phyloP scores from a whole-genome alignment of 2,113 vertebrate species.

The Steatornis caripensis region DNA sequence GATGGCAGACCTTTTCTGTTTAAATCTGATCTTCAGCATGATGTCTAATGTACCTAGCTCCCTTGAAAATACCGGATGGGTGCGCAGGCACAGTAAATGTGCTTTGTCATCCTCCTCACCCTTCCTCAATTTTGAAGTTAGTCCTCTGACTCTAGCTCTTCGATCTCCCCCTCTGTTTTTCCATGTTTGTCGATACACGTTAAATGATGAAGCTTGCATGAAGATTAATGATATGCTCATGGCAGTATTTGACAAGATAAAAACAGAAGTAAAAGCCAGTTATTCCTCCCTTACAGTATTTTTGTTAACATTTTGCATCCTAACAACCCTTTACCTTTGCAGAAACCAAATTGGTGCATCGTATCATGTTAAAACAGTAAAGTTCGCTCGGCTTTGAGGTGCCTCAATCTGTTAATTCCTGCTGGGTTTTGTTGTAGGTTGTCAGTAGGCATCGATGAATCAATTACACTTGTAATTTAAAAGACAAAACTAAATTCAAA shows the following conservation, averaged over 20 bases:
- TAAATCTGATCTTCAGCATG: not conserved
- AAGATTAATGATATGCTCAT: not conserved
- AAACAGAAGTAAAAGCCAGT: not conserved
- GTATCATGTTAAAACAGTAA: rapidly evolving
- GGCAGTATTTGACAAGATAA: not conserved
- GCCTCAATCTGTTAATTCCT: not conserved
- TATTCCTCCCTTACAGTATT: not conserved
- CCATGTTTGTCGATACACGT: not conserved
- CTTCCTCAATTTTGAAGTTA: not conserved
- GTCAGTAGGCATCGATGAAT: not conserved
- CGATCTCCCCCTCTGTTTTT: not conserved
- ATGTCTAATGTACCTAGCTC: too few species aligned
- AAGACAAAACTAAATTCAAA: not conserved
- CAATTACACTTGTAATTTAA: not conserved
- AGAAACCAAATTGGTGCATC: not conserved
- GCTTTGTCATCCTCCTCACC: not conserved
- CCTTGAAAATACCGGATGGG: not conserved
- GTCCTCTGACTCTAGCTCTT: not conserved
- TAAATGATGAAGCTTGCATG: not conserved
- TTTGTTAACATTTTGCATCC: not conserved
- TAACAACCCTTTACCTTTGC: not conserved
- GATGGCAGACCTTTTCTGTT: not conserved
- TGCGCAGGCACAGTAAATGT: rapidly evolving
- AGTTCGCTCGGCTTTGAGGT: not conserved
- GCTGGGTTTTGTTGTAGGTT: not conserved